Percentiles rank a stretch among this genome's conserved stretches.
Conservation (phyloP, 2,888 invertebrate genomes). For the Shargacucullia verbasci region DNA sequence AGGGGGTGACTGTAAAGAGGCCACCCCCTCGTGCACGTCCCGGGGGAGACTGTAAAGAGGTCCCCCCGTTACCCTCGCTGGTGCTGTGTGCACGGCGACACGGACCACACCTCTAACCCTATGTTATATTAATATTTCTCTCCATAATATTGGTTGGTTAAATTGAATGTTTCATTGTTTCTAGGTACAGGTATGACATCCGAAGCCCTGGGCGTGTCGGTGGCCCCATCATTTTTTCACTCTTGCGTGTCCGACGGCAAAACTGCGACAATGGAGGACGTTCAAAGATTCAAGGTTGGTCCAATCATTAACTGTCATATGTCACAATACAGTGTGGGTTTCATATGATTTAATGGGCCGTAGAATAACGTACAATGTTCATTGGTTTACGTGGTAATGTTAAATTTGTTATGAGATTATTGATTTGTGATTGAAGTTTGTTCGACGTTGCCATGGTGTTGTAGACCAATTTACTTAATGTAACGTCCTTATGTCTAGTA, state of each 20-base stretch:
- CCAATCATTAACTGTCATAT: constrained; percentile 50
- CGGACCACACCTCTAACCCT: too few relatives aligned
- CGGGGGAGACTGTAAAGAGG: too few relatives aligned
- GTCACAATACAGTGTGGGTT: constrained; percentile 30
- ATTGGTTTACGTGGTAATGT: constrained; percentile 17
- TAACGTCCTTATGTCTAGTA: constrained; percentile 17
- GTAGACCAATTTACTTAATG: constrained; percentile 3
- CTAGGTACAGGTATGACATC: constrained; percentile 97
- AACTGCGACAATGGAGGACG: constrained; percentile 98
- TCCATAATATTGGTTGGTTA: neutral
- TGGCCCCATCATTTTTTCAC: constrained; percentile 98
- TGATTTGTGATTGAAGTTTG: constrained; percentile 48
- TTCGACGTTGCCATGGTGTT: constrained; percentile 51
- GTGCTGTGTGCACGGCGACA: too few relatives aligned
- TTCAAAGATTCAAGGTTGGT: constrained; percentile 96
- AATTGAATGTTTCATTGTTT: constrained; percentile 49
- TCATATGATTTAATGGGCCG: constrained; percentile 58
- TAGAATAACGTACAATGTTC: constrained; percentile 16
- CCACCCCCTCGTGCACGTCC: too few relatives aligned
- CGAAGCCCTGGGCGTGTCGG: constrained; percentile 98
- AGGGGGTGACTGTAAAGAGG: too few relatives aligned
- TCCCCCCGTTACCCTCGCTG: too few relatives aligned
- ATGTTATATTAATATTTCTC: too few relatives aligned
- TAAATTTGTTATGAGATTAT: constrained; percentile 51
- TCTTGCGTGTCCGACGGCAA: constrained; percentile 98